These are phyloP conservation scores for Syritta pipiens DNA, from an alignment of 2,888 invertebrate species.

Conservation along the genomic window DNA sequence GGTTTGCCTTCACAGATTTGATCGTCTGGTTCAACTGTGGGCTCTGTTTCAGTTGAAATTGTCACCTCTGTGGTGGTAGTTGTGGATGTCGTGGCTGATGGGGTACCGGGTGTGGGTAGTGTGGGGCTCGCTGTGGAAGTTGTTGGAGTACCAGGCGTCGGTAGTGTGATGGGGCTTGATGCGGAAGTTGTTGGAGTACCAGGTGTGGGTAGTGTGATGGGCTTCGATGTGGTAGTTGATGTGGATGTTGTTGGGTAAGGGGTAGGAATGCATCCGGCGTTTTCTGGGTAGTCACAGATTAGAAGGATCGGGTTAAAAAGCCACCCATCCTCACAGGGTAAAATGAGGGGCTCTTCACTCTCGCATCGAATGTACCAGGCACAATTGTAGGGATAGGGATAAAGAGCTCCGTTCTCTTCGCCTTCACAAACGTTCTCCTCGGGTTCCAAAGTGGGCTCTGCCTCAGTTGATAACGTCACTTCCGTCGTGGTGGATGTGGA, in stretches of 20 bases:
- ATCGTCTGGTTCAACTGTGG: constrained; percentile 1
- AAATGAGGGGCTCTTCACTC: constrained; percentile 57
- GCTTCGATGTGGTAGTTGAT: constrained; percentile 19
- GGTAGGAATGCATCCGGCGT: constrained; percentile 64
- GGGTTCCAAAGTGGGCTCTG: constrained; percentile 52
- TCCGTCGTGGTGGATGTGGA: constrained; percentile 38
- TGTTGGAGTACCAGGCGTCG: constrained; percentile 26
- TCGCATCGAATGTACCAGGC: constrained; percentile 71
- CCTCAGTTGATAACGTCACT: not conserved
- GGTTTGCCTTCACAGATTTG: constrained; percentile 54
- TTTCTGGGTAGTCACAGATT: constrained; percentile 71
- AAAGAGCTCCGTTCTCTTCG: constrained; percentile 53
- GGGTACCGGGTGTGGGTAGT: not conserved
- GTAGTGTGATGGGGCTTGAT: not conserved
- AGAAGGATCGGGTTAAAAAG: constrained; percentile 71
- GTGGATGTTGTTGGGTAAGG: not conserved
- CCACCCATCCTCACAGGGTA: constrained; percentile 66
- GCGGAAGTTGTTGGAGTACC: constrained; percentile 6
- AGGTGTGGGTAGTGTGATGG: too few relatives aligned
- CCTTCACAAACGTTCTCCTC: constrained; percentile 66
- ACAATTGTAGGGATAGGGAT: constrained; percentile 73
- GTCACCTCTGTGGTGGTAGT: constrained; percentile 39
- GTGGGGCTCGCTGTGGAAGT: constrained; percentile 35
- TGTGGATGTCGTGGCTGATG: constrained; percentile 17
- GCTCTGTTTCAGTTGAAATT: constrained; percentile 20